Base-by-base conservation (phyloP, 2,113 vertebrate genomes). In the Panthera uncia region DNA sequence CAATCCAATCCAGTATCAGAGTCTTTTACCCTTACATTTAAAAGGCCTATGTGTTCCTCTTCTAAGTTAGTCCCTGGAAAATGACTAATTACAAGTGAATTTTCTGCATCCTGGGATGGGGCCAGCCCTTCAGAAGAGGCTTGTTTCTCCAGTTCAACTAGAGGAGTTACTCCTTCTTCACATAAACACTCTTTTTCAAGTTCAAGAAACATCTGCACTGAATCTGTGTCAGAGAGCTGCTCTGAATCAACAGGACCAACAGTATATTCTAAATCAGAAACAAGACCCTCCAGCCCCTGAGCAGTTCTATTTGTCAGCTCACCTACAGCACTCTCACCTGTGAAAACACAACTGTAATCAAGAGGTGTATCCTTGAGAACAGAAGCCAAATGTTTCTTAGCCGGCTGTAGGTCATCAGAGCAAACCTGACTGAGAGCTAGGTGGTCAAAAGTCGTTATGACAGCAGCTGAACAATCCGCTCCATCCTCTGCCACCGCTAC, bases 181-280 rank as follows among this genome's bases (percentile, higher is more conserved):
- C 97, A 98, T 96, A 99, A 98, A 98, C 99, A 99, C 92, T 99
- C 99, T 96, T 99, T 99, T 96, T 99, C 99, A 96, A 99, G 98
- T 97, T 99, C 99, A 52, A 99, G 98, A 98, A 99, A 99, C 95
- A 99, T 99, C 97, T 99, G 99, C 87, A 99, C 99, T 0, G 99
- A 99, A 94, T 99, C 99, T 0, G 99, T 99, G 91, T 98, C 99
- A 16, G 99, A 99, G 96, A 98, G 96, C 52, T 97, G 97, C 38
- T 99, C 99, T 0, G 96, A 91, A 73, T 57, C 90, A 0, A 4
- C 2, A 19, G 95, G 92, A 97, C 79, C 97, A 89, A 87, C 0
- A 0, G 90, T 94, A 89, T 0, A 73, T 87, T 97, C 98, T 48
- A 63, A 97, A 83, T 73, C 68, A 0, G 81, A 94, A 98, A 95